phyloP scores from a whole-genome alignment of 2,888 invertebrate genomes.

The Brachynemurus nebulosus region DNA sequence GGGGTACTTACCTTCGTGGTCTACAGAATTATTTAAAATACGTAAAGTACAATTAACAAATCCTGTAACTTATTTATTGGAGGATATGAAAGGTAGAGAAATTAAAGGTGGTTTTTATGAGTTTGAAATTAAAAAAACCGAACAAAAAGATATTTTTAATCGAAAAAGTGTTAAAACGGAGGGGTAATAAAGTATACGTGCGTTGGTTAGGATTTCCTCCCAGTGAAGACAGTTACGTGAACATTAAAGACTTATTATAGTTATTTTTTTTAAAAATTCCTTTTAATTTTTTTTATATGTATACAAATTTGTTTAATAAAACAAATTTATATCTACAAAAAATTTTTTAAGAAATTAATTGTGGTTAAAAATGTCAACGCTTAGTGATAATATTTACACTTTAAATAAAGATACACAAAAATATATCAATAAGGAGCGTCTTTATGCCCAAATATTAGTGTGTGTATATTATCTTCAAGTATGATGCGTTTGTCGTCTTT shows the following conservation, averaged over 20 bases:
- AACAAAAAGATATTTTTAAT: neutral
- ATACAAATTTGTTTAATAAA: too few relatives aligned
- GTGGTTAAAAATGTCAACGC: too few relatives aligned
- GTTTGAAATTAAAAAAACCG: neutral
- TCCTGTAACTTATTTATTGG: neutral
- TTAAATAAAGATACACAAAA: too few relatives aligned
- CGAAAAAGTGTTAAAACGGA: neutral
- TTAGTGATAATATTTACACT: too few relatives aligned
- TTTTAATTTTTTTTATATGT: too few relatives aligned
- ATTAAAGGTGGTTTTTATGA: conserved; percentile 1
- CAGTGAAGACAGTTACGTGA: too few relatives aligned
- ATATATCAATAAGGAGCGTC: too few relatives aligned
- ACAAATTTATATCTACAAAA: too few relatives aligned
- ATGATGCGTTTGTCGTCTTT: conserved; percentile 13
- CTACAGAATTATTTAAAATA: neutral
- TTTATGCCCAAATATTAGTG: conserved; percentile 13
- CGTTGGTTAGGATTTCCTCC: neutral
- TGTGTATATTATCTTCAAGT: conserved; percentile 7
- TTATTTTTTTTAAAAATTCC: too few relatives aligned
- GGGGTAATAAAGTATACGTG: neutral
- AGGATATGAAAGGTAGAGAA: neutral
- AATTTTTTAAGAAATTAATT: too few relatives aligned
- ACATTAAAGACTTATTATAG: too few relatives aligned
- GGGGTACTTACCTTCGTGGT: neutral
- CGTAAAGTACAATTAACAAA: neutral